Conservation (phyloP, 2,888 invertebrate genomes). For the Tetranychus piercei region DNA sequence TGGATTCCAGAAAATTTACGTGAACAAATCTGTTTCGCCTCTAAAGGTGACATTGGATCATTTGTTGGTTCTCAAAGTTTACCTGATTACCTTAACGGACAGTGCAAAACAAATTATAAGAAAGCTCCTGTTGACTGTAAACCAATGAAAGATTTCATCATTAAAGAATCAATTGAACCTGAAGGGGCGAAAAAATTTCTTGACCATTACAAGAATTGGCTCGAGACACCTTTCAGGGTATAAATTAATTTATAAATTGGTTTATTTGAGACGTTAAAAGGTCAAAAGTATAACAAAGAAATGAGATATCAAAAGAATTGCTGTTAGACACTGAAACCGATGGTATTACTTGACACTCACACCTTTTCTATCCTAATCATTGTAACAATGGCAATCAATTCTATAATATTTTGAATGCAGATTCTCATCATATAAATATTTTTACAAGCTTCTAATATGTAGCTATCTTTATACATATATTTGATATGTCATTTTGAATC, state of each 20-base stretch:
- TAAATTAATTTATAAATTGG: background rate
- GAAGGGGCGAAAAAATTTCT: background rate
- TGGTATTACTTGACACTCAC: too few relatives aligned
- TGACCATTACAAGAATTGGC: background rate
- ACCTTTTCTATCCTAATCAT: too few relatives aligned
- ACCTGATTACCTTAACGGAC: constrained; percentile 6
- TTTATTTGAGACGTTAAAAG: too few relatives aligned
- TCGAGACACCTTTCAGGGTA: background rate
- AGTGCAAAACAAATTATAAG: background rate
- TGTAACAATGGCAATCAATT: too few relatives aligned
- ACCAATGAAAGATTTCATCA: background rate
- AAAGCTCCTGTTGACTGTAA: background rate
- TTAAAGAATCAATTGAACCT: constrained; percentile 4
- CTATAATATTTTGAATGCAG: too few relatives aligned
- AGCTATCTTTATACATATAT: too few relatives aligned
- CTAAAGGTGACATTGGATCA: background rate
- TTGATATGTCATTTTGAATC: too few relatives aligned
- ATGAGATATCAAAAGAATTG: too few relatives aligned
- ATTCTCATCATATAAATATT: too few relatives aligned
- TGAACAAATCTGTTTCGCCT: background rate
- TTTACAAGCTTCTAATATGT: too few relatives aligned
- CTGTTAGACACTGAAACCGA: too few relatives aligned
- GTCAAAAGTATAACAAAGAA: too few relatives aligned
- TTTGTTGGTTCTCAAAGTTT: constrained; percentile 1
- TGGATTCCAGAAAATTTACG: constrained; percentile 2